Conservation (phyloP, 2,888 invertebrate genomes). For the Salticus scenicus region DNA sequence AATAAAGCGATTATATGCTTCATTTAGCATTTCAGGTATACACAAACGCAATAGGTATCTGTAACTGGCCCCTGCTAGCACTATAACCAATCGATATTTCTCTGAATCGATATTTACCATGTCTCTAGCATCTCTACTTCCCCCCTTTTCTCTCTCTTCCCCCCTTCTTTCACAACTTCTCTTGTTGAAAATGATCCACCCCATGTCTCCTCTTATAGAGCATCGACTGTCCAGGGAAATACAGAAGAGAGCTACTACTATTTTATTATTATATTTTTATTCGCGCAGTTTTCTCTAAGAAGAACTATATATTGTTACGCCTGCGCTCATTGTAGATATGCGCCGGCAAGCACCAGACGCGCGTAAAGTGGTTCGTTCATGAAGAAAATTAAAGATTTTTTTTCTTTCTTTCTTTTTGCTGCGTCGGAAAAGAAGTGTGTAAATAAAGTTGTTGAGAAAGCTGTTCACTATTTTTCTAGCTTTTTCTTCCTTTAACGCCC, state of each 20-base stretch:
- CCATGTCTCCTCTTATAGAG: slow-evolving; percentile 1
- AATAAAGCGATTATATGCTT: neutral
- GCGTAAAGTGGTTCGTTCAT: slow-evolving; percentile 2
- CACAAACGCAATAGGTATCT: slow-evolving; percentile 41
- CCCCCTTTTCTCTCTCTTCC: slow-evolving; percentile 7
- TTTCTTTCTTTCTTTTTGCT: neutral
- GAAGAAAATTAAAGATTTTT: neutral
- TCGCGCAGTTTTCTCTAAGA: neutral
- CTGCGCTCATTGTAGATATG: neutral
- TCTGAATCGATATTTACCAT: slow-evolving; percentile 31
- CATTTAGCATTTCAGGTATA: slow-evolving; percentile 26
- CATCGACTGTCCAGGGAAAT: slow-evolving; percentile 31
- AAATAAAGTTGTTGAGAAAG: neutral
- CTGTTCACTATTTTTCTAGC: neutral
- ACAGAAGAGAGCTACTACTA: slow-evolving; percentile 13
- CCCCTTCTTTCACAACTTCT: neutral
- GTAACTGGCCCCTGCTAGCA: slow-evolving; percentile 15
- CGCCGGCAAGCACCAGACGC: neutral
- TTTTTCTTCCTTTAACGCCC: neutral
- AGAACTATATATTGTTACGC: neutral
- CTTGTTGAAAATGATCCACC: slow-evolving; percentile 57
- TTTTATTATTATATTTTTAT: slow-evolving; percentile 1
- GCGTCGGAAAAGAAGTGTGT: neutral
- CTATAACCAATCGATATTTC: slow-evolving; percentile 30
- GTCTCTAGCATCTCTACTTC: too few species aligned